Base-by-base conservation (phyloP, 2,888 invertebrate species). In the Scaptomyza parva region DNA sequence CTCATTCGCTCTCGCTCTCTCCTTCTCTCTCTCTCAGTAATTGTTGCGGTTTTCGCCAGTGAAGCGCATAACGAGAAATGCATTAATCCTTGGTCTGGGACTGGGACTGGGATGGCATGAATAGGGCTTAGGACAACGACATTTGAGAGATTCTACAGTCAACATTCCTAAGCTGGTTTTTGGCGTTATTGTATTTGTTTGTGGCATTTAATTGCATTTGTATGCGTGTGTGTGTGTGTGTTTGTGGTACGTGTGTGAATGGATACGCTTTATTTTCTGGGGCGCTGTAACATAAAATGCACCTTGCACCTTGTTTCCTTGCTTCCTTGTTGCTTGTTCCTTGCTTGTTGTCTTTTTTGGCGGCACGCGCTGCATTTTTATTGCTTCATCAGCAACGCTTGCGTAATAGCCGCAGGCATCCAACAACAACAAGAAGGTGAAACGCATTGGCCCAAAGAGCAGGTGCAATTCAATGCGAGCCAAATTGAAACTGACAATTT, bases 281-380 rank as follows among this genome's bases (percentile, higher is more conserved):
- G 30, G 2, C 33, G 20, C 45, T 59, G 58, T 61, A 50, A 57
- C 58, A 54, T 58, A 43, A 48, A 37, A 47, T 68, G 73, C 69
- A 55, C 64, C 75, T 79, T 84, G 83, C 83, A 84, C 78, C 70
- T 83, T 77, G 58, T 40, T 37, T 17, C 37, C 17, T 17, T 17
- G 3, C 37, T 17, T 17, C 14, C 8, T 18, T 7, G 40, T n/a
- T n/a, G n/a, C 37, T 17, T 17, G 35, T 14, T 18, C 9, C 40
- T n/a, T n/a, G n/a, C n/a, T n/a, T n/a, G 3, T 47, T 47, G 61
- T 50, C 45, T 57, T 66, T 76, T 80, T 81, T 81, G 83, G 79
- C 83, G 83, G 86, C 84, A 87, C 87, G 87, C 78, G 87, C 85
- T 78, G 77, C 86, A 85, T 77, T 87, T 84, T 84, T 84, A 87